Evolutionary conservation across 1,140 invertebrate genomes (phyloP), one percentile per base, ranked within the genome.

Genomic region (Drosophila nigrodunni): DNA sequence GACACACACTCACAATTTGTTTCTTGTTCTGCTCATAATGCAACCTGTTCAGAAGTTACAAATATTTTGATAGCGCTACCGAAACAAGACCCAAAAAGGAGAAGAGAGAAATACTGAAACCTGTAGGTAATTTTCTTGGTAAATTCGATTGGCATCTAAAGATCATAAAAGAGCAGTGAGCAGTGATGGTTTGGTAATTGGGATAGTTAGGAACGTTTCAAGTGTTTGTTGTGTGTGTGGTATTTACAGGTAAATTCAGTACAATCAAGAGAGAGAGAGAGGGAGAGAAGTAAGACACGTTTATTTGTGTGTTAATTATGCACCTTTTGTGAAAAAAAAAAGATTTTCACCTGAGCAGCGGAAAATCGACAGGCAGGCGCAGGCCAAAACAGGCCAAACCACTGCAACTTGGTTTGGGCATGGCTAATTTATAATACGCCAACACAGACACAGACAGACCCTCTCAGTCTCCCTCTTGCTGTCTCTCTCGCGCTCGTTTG

Each of bases 11-110:
- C 60, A 55, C 25, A 87, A 88, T 87, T 87, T 88, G 76, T 85
- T 68, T 67, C 64, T 77, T 65, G 25, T 30, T 50, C 13, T 49
- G 10, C 13, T 46, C 54, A 54, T 67, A 69, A 79, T 46, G 70
- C 71, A 76, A 76, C 67, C 55, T 75, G 66, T 35, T 61, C 69
- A 70, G 44, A 39, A 89, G 69, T 88, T 83, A 83, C 83, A 88
- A 87, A 88, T 83, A 87, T 87, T 87, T 83, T 87, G 80, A 87
- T 88, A 75, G 59, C 39, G 67, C 67, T 75, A 71, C 73, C 52
- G 67, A 54, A 46, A 43, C 37, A 18, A 37, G 11, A 41, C 35
- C 43, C 52, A 13, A 30, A 44, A 50, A 13, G n/a, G 15, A 52
- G 57, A 41, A 15, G 55, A 21, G 18, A 21, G 18, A 21, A 21